phyloP scores from a whole-genome alignment of 1,140 invertebrate species.

The Cydia amplana region DNA sequence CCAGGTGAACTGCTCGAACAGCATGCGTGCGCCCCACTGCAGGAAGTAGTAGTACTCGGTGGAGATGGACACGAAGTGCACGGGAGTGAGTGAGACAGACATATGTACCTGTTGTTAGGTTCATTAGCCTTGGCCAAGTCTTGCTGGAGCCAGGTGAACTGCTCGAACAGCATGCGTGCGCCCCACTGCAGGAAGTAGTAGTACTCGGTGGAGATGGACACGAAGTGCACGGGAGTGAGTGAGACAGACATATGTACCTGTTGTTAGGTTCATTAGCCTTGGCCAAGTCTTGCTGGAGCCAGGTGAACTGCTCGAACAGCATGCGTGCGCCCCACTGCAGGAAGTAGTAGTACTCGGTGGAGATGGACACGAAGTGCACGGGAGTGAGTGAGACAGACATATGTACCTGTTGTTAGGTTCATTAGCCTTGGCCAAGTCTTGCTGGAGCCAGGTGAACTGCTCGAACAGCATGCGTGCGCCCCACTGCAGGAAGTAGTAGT shows the following conservation, averaged over 20 bases:
- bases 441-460: slow-evolving; percentile 92
- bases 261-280: slow-evolving; percentile 82
- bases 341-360: slow-evolving; percentile 96
- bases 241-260: too few relatives aligned
- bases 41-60: slow-evolving; percentile 96
- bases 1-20: slow-evolving; percentile 93
- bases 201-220: slow-evolving; percentile 93
- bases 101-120: too few relatives aligned
- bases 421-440: slow-evolving; percentile 86
- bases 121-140: slow-evolving; percentile 86
- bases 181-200: slow-evolving; percentile 95
- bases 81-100: too few relatives aligned
- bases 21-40: slow-evolving; percentile 88
- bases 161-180: slow-evolving; percentile 86
- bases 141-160: slow-evolving; percentile 91
- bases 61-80: slow-evolving; percentile 92
- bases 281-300: slow-evolving; percentile 89
- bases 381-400: too few relatives aligned
- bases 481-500: slow-evolving; percentile 93
- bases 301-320: slow-evolving; percentile 90
- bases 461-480: slow-evolving; percentile 88
- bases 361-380: slow-evolving; percentile 91
- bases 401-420: too few relatives aligned
- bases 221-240: slow-evolving; percentile 93
- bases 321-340: slow-evolving; percentile 90